phyloP scores from a whole-genome alignment of 2,797 vertebrate genomes.

The Cyclura pinguis region DNA sequence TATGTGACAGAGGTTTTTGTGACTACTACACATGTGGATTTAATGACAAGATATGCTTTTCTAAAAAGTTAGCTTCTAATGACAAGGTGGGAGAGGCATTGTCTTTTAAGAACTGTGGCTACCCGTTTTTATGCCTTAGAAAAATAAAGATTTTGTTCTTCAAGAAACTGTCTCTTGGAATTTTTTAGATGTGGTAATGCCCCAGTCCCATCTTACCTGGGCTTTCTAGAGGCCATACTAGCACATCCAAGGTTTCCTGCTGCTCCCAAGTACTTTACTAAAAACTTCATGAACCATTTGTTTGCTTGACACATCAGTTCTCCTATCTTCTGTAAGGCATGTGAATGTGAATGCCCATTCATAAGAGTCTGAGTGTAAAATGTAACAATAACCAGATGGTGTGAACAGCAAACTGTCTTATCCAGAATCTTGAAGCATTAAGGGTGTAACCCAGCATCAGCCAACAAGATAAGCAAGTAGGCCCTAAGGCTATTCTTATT shows the following conservation, averaged over 20 bases:
- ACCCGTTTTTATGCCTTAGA: neutral
- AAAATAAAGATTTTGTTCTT: neutral
- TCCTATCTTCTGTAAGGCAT: neutral
- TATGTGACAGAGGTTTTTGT: neutral
- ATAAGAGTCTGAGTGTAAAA: neutral
- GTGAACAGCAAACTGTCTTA: constrained; percentile 4
- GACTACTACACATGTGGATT: neutral
- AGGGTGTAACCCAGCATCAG: neutral
- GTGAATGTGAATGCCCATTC: neutral
- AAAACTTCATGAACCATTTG: neutral
- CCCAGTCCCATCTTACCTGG: neutral
- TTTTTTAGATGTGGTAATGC: neutral
- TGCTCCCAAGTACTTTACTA: neutral
- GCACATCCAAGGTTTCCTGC: neutral
- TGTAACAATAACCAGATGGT: neutral
- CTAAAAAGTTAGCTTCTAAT: neutral
- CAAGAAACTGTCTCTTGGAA: neutral
- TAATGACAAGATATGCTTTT: neutral
- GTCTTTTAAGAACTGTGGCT: neutral
- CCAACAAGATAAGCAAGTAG: neutral
- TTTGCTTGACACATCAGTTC: neutral
- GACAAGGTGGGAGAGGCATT: neutral
- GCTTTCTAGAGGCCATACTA: neutral
- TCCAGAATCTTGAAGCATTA: neutral
- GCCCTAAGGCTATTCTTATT: neutral